These are phyloP conservation scores for Panthera uncia DNA, from an alignment of 2,113 vertebrate species.

Conservation along the genomic window DNA sequence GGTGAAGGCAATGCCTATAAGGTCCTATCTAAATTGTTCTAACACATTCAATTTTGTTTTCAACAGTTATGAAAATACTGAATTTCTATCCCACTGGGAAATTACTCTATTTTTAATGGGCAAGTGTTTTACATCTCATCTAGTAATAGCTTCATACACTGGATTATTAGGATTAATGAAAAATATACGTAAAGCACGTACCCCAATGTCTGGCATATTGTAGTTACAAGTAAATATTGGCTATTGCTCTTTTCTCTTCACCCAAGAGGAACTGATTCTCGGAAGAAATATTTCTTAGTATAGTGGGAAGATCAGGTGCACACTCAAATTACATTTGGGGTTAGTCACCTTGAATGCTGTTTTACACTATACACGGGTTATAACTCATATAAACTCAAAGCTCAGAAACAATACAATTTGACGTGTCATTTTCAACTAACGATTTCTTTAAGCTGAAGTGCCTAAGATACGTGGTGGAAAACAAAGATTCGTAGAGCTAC, in stretches of 20 bases:
- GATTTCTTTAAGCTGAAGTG: constrained; percentile 18
- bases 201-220: not conserved
- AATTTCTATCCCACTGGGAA: constrained; percentile 5
- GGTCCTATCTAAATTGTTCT: not conserved
- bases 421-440: not conserved
- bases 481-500: not conserved
- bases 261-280: not conserved
- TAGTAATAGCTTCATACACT: not conserved
- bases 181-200: not conserved
- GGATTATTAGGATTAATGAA: not conserved
- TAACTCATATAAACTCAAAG: constrained; percentile 5
- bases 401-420: not conserved
- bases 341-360: not conserved
- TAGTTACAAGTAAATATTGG: constrained; percentile 13
- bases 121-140: not conserved
- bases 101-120: not conserved
- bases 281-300: constrained; percentile 18
- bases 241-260: not conserved
- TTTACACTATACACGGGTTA: not conserved
- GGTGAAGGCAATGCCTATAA: not conserved
- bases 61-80: constrained; percentile 25
- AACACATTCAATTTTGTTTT: constrained; percentile 21
- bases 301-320: not conserved
- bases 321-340: not conserved
- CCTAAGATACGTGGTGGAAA: not conserved